phyloP scores from a whole-genome alignment of 92 coral and sea anemone genomes.

The Porites rus region DNA sequence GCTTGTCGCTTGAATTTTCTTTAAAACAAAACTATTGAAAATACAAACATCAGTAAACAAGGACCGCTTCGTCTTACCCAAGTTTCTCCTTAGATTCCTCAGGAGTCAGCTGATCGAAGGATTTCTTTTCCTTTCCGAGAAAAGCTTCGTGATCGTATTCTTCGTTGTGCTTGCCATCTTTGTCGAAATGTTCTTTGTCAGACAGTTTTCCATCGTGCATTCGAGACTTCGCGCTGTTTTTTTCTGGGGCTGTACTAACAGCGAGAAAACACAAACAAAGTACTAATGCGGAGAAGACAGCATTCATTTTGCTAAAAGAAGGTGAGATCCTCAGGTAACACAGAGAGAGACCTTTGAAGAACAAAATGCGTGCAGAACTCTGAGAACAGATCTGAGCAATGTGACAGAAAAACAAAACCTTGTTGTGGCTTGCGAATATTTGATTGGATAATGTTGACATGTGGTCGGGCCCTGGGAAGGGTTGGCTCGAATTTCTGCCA shows the following conservation, averaged over 20 bases:
- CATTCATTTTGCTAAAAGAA: constrained; percentile 8
- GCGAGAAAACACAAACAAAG: constrained; percentile 15
- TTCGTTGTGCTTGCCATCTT: constrained; percentile 77
- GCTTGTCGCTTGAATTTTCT: constrained; percentile 30
- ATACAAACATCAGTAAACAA: constrained; percentile 15
- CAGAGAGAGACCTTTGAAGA: not conserved
- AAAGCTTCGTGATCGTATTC: constrained; percentile 99
- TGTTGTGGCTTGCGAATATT: not conserved
- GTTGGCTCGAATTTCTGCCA: constrained; percentile 53
- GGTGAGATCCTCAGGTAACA: not conserved
- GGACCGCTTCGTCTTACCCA: constrained; percentile 42
- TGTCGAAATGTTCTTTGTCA: constrained; percentile 78
- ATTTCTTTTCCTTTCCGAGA: constrained; percentile 91
- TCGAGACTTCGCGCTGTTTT: constrained; percentile 9
- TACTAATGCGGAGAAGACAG: not conserved
- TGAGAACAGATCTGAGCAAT: not conserved
- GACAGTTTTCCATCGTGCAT: constrained; percentile 79
- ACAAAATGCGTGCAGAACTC: not conserved
- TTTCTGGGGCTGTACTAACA: constrained; percentile 51
- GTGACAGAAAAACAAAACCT: not conserved
- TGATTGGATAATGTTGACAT: constrained; percentile 36
- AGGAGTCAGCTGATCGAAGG: constrained; percentile 89
- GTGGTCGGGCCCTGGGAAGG: not conserved
- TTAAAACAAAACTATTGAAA: constrained; percentile 38
- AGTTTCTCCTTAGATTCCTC: constrained; percentile 91